These are phyloP conservation scores for Nothoprocta perdicaria DNA, from an alignment of 2,113 vertebrate genomes.

Conservation along the genomic window DNA sequence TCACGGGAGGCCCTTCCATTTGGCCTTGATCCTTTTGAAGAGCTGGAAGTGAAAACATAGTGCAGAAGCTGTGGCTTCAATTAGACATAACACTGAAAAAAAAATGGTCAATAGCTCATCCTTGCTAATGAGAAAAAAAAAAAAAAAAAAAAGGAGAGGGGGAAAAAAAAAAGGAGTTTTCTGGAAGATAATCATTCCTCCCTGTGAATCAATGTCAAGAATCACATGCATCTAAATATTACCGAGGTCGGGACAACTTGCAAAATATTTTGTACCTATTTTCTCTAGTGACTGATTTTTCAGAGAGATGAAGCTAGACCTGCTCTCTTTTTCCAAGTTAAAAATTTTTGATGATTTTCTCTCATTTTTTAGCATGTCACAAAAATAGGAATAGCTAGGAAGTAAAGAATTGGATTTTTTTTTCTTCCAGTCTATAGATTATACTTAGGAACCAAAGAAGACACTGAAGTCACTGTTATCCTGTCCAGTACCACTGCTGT, in stretches of 20 bases:
- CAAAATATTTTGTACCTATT: conserved; percentile 5
- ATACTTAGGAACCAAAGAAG: neutral
- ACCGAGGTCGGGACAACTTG: neutral
- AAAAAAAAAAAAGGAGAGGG: neutral
- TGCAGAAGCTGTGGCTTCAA: conserved; percentile 38
- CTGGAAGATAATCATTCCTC: neutral
- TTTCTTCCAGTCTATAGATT: neutral
- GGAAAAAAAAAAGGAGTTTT: neutral
- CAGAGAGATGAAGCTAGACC: neutral
- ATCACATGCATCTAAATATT: neutral
- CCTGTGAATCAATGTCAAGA: conserved; percentile 8
- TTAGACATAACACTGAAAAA: conserved; percentile 20
- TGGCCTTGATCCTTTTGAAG: conserved; percentile 53
- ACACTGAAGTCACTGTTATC: neutral
- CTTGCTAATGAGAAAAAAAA: conserved; percentile 9
- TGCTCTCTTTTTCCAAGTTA: neutral
- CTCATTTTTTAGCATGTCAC: neutral
- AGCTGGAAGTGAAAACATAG: conserved; percentile 35
- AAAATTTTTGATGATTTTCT: neutral
- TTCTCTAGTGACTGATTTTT: neutral
- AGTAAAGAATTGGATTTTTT: neutral
- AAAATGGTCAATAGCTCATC: conserved; percentile 23
- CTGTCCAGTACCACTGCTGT: neutral
- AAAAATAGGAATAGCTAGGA: neutral
- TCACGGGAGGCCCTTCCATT: conserved; percentile 36